Evolutionary conservation across 2,113 vertebrate species (phyloP).

Genomic region (Eupsittula cactorum): DNA sequence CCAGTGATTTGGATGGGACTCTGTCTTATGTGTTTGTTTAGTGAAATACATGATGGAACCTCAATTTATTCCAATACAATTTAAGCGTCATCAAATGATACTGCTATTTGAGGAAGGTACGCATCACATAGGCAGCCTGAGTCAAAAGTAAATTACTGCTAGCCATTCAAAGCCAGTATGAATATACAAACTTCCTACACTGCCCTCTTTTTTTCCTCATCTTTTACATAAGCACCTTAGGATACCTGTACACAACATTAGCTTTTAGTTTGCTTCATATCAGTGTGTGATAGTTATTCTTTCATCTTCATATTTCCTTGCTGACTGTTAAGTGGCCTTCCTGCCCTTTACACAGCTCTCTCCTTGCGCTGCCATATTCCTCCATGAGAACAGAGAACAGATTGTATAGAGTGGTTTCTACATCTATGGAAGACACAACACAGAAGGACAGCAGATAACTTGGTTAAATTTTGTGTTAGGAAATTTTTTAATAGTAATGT

Average conservation of each 20-base stretch:
- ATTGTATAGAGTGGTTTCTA: neutral
- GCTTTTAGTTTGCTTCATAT: neutral
- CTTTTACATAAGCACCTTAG: neutral
- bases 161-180: neutral
- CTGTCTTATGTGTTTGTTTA: neutral
- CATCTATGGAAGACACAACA: rapidly evolving
- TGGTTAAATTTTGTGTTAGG: neutral
- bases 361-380: neutral
- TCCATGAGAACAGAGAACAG: neutral
- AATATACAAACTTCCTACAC: neutral
- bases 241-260: neutral
- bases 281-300: neutral
- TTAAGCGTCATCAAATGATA: neutral
- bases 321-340: neutral
- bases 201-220: neutral
- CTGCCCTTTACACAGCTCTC: rapidly evolving
- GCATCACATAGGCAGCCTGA: neutral
- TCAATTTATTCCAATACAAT: neutral
- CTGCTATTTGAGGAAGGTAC: neutral
- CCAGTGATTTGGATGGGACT: neutral
- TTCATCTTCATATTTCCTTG: neutral
- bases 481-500: neutral
- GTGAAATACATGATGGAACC: neutral
- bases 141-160: neutral
- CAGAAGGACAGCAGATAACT: neutral